Evolutionary conservation across 2,113 vertebrate genomes (phyloP), one percentile per base, ranked within the genome.

Genomic region (Petrocephalus zakoni): DNA sequence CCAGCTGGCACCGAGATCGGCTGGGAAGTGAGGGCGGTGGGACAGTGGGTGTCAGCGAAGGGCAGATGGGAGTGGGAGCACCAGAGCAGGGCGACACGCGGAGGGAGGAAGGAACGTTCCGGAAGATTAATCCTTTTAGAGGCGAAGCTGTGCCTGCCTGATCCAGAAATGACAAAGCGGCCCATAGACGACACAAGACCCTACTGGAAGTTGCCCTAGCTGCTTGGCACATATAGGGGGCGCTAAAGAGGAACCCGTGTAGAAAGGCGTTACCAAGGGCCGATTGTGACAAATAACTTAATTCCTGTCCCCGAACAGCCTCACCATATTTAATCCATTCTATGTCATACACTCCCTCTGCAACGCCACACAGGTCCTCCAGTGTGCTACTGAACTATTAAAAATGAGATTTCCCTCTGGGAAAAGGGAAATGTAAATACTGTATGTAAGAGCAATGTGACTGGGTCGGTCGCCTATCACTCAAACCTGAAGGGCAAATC

Each of bases 81-180:
- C 15, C 47, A 56, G 51, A 21, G 85, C n/a, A 56, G 85, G 49
- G 85, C 52, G 22, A 51, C 46, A 84, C 21, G 82, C n/a, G n/a
- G 46, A 49, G 46, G 82, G 49, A 49, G 10, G 22, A 25, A 51
- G 46, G 22, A 51, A 52, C 82, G 82, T 52, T 85, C 82, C 49
- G 49, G 82, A 25, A 25, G 82, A 85, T 85, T 85, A 85, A 85
- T 52, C 82, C 82, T 49, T 78, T 78, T 78, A 78, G 72, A 19
- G 34, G 34, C 17, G 34, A 78, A 15, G 72, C 72, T 42, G 68
- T 2, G 15, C 29, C 68, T 17, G 61, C 72, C 15, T 19, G 34
- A 78, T 78, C 34, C 72, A 17, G 34, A 78, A 42, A 75, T 19
- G 34, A 42, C 17, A 5, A 75, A 19, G 34, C 1, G 15, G 17